Evolutionary conservation across 2,113 vertebrate species (phyloP).

Genomic region (cattle (Bos taurus)): ARS-UCD2.0 NC_037345.1:25095501-25096000

Average conservation of each 20-base stretch:
- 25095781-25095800: neutral
- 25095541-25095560: conserved; percentile 68
- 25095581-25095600: conserved; percentile 78
- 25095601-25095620: neutral
- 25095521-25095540: conserved; percentile 67
- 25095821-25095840: neutral
- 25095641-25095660: neutral
- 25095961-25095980: neutral
- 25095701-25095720: neutral
- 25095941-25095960: neutral
- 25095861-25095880: neutral
- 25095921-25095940: fast-evolving
- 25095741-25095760: neutral
- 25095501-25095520: conserved; percentile 75
- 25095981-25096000: neutral
- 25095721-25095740: neutral
- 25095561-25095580: conserved; percentile 77
- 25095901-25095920: neutral
- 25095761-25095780: neutral
- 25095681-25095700: neutral
- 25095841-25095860: neutral
- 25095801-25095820: neutral
- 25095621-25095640: fast-evolving
- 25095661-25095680: neutral
- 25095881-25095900: neutral